Conservation (phyloP, 2,797 vertebrate genomes). For the Mus minutoides region DNA sequence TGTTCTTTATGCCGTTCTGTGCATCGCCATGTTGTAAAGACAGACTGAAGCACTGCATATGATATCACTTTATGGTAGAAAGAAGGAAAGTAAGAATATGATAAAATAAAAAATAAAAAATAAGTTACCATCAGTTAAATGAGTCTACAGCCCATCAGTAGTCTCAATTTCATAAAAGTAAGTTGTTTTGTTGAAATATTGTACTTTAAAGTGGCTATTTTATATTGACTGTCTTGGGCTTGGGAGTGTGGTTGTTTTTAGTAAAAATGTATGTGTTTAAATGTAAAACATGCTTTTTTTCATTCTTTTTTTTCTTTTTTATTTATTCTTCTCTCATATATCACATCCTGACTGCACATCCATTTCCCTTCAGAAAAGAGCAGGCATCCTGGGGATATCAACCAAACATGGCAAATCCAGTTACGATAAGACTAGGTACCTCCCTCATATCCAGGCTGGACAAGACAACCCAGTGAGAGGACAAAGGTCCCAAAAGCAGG, state of each 20-base stretch:
- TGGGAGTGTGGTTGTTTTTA: background rate
- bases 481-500: background rate
- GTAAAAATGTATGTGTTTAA: background rate
- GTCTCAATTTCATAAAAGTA: background rate
- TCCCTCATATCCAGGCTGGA: background rate
- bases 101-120: constrained; percentile 18
- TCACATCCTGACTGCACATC: background rate
- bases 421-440: background rate
- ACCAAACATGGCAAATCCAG: background rate
- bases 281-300: background rate
- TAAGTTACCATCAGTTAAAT: background rate
- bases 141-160: too few relatives aligned
- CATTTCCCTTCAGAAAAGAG: background rate
- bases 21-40: background rate
- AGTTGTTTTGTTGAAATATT: background rate
- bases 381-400: background rate
- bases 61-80: background rate
- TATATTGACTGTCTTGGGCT: background rate
- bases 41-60: background rate
- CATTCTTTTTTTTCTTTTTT: background rate
- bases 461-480: background rate
- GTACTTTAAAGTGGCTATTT: background rate
- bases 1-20: background rate
- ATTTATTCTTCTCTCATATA: background rate
- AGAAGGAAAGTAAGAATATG: background rate